phyloP scores from a whole-genome alignment of 2,113 vertebrate genomes.

The Marmota flaviventris region DNA sequence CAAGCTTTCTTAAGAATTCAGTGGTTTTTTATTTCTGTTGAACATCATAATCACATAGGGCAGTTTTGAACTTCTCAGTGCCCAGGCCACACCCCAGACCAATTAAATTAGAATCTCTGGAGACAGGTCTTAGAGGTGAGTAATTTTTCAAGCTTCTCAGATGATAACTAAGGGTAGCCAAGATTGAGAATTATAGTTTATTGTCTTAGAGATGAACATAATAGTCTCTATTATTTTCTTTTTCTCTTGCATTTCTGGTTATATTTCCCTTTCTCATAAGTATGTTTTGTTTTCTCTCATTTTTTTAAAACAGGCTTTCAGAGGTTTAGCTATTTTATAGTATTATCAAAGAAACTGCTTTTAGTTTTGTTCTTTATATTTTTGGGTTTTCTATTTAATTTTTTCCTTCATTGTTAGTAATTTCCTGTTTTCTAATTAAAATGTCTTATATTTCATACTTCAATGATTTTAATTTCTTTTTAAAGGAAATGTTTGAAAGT shows the following conservation, averaged over 20 bases:
- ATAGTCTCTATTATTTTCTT: slow-evolving; percentile 13
- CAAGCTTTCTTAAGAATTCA: not conserved
- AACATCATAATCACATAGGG: not conserved
- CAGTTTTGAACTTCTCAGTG: not conserved
- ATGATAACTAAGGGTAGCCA: not conserved
- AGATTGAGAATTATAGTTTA: slow-evolving; percentile 29
- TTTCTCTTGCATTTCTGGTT: slow-evolving; percentile 9
- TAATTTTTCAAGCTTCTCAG: not conserved
- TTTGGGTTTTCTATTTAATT: slow-evolving; percentile 41
- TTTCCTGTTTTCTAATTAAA: slow-evolving; percentile 31
- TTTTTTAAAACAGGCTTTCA: slow-evolving; percentile 51
- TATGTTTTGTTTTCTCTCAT: not conserved
- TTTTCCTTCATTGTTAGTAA: not conserved
- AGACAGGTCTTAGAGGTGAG: not conserved
- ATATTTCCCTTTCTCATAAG: slow-evolving; percentile 27
- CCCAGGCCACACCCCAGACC: not conserved
- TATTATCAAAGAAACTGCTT: slow-evolving; percentile 48
- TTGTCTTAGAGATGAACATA: not conserved
- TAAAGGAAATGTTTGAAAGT: slow-evolving; percentile 38
- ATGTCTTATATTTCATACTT: slow-evolving; percentile 17
- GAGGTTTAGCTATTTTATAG: slow-evolving; percentile 21
- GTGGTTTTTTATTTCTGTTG: slow-evolving; percentile 18
- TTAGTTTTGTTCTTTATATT: slow-evolving; percentile 47
- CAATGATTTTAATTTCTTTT: slow-evolving; percentile 27
- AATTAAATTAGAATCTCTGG: slow-evolving; percentile 24